Evolutionary conservation across 1,140 invertebrate genomes (phyloP).

Genomic region (Lerema accius): DNA sequence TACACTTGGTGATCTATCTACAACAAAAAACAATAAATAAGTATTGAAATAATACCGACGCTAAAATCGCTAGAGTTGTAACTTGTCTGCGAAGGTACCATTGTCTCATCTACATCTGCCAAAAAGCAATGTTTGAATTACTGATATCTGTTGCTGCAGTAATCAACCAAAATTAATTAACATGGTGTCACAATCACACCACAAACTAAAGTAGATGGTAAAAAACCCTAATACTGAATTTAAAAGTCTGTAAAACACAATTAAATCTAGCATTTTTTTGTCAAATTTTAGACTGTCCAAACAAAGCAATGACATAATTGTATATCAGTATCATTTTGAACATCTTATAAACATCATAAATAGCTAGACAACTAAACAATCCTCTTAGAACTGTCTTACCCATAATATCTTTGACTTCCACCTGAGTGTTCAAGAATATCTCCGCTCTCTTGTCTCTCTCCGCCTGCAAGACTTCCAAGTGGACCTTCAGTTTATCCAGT

Average conservation of each 20-base stretch:
- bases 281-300: no score
- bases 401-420: constrained; percentile 83
- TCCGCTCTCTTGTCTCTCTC: constrained; percentile 82
- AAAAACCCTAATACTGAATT: no score
- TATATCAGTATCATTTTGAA: no score
- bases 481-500: constrained; percentile 76
- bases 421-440: constrained; percentile 80
- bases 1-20: not conserved
- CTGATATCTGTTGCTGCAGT: not conserved
- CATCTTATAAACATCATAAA: no score
- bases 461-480: constrained; percentile 81
- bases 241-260: no score
- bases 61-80: not conserved
- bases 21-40: constrained; percentile 15
- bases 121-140: not conserved
- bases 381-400: no score
- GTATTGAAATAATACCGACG: constrained; percentile 9
- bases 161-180: not conserved
- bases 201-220: no score
- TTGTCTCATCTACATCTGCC: not conserved
- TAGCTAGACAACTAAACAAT: no score
- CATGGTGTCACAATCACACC: constrained; percentile 24
- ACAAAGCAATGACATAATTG: no score
- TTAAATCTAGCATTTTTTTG: no score
- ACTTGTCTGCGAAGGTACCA: not conserved